Conservation (phyloP, 2,797 vertebrate species). For the Gambusia yucatana region DNA sequence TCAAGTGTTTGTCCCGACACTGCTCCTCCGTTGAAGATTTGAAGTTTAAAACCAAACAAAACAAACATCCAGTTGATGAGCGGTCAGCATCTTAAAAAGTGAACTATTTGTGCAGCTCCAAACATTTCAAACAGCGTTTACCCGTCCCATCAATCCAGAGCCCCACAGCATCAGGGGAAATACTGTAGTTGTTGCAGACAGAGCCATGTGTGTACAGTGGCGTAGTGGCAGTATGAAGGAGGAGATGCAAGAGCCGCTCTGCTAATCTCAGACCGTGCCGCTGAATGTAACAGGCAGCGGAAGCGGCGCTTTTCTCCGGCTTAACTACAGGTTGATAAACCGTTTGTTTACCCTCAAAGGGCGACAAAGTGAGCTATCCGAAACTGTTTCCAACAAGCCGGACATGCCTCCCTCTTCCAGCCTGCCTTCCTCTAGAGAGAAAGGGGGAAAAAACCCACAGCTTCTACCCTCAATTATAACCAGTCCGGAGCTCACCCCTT, state of each 20-base stretch:
- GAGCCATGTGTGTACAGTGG: constrained; percentile 45
- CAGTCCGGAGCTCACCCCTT: constrained; percentile 22
- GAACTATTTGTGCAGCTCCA: constrained; percentile 1
- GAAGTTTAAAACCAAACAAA: not conserved
- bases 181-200: constrained; percentile 2
- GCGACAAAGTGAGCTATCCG: constrained; percentile 47
- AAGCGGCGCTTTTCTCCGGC: constrained; percentile 33
- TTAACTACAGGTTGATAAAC: constrained; percentile 7
- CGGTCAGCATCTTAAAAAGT: not conserved
- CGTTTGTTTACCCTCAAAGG: constrained; percentile 18
- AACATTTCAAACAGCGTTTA: constrained; percentile 8
- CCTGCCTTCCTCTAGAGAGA: constrained; percentile 33
- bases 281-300: constrained; percentile 36
- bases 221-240: constrained; percentile 51
- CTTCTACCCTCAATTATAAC: constrained; percentile 47
- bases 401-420: constrained; percentile 47
- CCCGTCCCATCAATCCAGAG: constrained; percentile 6
- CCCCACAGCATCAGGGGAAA: constrained; percentile 2
- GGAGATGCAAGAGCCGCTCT: constrained; percentile 59
- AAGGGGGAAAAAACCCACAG: not conserved
- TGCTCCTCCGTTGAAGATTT: not conserved
- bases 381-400: constrained; percentile 53
- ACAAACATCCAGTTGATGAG: not conserved
- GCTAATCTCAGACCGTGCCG: constrained; percentile 33
- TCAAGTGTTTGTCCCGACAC: constrained; percentile 27